Conservation (phyloP, 37 sponge, comb jelly and placozoan species). For the Bolinopsis microptera region DNA sequence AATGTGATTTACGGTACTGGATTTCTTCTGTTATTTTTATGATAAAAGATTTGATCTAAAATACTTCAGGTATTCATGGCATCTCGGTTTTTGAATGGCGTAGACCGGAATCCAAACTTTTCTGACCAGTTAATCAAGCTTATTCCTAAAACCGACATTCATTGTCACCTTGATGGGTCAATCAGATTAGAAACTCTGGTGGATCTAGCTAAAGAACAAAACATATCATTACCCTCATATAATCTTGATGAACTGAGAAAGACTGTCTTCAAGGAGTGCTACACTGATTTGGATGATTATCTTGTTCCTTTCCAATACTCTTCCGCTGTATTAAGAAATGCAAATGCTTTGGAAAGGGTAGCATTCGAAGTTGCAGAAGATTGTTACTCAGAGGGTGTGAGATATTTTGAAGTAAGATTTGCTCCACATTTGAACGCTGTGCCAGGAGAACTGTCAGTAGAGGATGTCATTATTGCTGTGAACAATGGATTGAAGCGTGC, state of each 20-base stretch:
- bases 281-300: not conserved
- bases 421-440: constrained; percentile 35
- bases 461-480: constrained; percentile 27
- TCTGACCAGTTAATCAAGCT: constrained; percentile 17
- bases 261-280: not conserved
- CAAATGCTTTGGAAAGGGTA: constrained; percentile 25
- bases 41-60: no score
- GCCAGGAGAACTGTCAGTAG: not conserved
- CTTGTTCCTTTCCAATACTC: not conserved
- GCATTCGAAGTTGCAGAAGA: constrained; percentile 58
- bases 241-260: not conserved
- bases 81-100: constrained; percentile 4
- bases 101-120: not conserved
- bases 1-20: no score
- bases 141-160: constrained; percentile 47
- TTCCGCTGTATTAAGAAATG: not conserved
- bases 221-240: not conserved
- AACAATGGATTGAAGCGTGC: constrained; percentile 4
- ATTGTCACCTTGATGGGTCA: constrained; percentile 53
- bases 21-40: no score
- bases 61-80: constrained; percentile 28
- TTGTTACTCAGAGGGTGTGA: constrained; percentile 46
- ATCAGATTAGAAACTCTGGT: not conserved
- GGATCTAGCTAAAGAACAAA: constrained; percentile 8
- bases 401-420: constrained; percentile 57